Conservation (phyloP, 2,797 vertebrate genomes). For the Thamnophis elegans region DNA sequence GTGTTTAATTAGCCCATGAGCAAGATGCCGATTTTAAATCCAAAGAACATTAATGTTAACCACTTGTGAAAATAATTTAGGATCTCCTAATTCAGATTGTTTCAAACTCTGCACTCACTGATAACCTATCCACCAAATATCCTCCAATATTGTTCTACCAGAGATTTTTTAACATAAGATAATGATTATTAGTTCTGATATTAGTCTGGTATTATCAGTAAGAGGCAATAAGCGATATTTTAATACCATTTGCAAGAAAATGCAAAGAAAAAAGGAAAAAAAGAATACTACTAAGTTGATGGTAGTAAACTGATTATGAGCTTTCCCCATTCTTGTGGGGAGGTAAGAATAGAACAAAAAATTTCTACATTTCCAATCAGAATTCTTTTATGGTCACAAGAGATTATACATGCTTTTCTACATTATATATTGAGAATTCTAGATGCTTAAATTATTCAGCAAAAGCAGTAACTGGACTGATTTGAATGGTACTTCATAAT, state of each 20-base stretch:
- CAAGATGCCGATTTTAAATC: neutral
- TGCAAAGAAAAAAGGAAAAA: neutral
- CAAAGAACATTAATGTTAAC: neutral
- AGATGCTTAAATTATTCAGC: neutral
- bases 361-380: neutral
- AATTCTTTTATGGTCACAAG: neutral
- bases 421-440: neutral
- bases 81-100: neutral
- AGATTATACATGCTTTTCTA: neutral
- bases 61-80: neutral
- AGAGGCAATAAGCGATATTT: neutral
- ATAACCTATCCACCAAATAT: neutral
- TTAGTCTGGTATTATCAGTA: neutral
- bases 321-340: neutral
- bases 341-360: neutral
- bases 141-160: neutral
- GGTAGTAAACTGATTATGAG: neutral
- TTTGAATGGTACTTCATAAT: neutral
- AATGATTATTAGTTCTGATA: neutral
- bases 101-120: neutral
- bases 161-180: neutral
- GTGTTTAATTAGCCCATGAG: neutral
- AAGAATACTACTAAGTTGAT: neutral
- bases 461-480: neutral
- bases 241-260: neutral